phyloP scores from a whole-genome alignment of 2,113 vertebrate species.

The Onychorhynchus coronatus region DNA sequence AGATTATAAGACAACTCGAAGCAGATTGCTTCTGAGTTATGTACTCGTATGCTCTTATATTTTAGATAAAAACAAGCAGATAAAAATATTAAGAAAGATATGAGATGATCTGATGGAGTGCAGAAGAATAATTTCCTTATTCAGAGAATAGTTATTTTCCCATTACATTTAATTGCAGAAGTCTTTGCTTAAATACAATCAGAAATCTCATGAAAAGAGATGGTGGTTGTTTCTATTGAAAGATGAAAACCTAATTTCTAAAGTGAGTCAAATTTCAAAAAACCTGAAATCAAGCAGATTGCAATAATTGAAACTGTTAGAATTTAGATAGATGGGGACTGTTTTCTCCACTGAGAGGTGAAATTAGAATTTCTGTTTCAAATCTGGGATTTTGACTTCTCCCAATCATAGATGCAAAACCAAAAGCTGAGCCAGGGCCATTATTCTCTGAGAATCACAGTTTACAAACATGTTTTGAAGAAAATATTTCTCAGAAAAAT shows the following conservation, averaged over 20 bases:
- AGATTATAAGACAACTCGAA: background rate
- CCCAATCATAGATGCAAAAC: background rate
- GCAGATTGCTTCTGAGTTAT: background rate
- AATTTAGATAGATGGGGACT: background rate
- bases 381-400: background rate
- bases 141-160: background rate
- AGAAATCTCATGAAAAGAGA: background rate
- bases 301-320: background rate
- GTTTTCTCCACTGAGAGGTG: background rate
- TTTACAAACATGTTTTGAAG: background rate
- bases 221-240: background rate
- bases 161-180: background rate
- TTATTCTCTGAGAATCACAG: background rate
- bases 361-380: background rate
- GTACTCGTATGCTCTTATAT: background rate
- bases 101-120: background rate
- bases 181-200: background rate
- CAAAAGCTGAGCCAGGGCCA: background rate
- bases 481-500: background rate
- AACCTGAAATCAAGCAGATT: background rate
- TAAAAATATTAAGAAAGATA: background rate
- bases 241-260: background rate
- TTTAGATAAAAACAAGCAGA: background rate
- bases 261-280: background rate
- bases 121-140: background rate